These are phyloP conservation scores for Aspiorhynchus laticeps DNA, from an alignment of 2,113 vertebrate species.

Conservation along the genomic window DNA sequence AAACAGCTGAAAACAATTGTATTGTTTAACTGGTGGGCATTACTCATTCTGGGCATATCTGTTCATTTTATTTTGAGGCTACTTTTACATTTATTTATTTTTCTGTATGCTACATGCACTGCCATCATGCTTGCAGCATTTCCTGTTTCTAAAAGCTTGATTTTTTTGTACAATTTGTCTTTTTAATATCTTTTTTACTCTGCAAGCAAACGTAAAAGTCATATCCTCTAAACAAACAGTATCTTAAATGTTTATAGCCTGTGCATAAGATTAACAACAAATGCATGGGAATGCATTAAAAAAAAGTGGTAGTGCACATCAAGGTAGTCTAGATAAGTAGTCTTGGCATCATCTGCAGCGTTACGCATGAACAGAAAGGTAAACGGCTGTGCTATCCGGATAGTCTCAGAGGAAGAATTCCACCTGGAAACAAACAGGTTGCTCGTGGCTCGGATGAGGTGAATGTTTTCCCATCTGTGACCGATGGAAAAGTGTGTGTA, in stretches of 20 bases:
- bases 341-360: constrained; percentile 4
- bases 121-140: constrained; percentile 22
- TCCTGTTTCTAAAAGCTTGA: not conserved
- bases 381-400: constrained; percentile 24
- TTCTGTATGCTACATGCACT: no score
- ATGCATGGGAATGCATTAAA: constrained; percentile 4
- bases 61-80: constrained; percentile 32
- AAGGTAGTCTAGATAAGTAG: constrained; percentile 24
- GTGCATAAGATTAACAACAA: not conserved
- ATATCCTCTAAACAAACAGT: not conserved
- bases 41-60: constrained; percentile 42
- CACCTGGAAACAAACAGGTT: constrained; percentile 53
- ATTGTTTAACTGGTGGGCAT: constrained; percentile 37
- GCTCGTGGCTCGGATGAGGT: constrained; percentile 21
- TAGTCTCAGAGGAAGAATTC: constrained; percentile 38
- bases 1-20: constrained; percentile 40
- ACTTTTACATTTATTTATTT: constrained; percentile 15
- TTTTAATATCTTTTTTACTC: constrained; percentile 33
- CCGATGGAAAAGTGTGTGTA: constrained; percentile 31
- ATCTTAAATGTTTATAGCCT: not conserved
- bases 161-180: constrained; percentile 15
- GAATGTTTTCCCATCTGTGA: constrained; percentile 34
- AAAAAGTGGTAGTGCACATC: not conserved
- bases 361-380: constrained; percentile 28
- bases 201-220: not conserved